A percentile compares a stretch with the other conserved stretches of the same genome.
phyloP scores from a whole-genome alignment of 2,888 invertebrate genomes.

The Dromius quadrimaculatus region DNA sequence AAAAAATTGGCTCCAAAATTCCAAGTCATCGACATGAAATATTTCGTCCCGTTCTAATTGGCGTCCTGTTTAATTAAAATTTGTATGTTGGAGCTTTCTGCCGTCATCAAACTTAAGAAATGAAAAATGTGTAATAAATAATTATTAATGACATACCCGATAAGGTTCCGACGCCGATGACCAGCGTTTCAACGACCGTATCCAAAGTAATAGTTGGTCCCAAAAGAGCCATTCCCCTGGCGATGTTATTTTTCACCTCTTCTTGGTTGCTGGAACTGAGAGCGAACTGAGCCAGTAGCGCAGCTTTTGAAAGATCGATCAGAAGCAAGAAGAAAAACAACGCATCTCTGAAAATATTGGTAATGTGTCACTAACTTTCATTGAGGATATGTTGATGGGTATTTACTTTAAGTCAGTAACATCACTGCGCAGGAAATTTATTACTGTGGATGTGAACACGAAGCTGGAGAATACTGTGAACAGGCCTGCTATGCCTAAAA shows the following conservation, averaged over 20 bases:
- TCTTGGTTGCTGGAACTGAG: conserved; percentile 83
- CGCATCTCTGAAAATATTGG: conserved; percentile 72
- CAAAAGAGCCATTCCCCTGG: conserved; percentile 85
- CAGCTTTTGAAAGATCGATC: conserved; percentile 91
- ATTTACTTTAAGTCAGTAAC: conserved; percentile 81
- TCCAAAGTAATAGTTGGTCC: conserved; percentile 93
- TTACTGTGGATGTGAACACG: conserved; percentile 89
- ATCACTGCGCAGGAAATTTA: conserved; percentile 88
- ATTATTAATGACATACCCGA: conserved; percentile 66
- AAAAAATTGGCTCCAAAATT: too few relatives aligned
- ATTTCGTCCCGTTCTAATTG: too few relatives aligned
- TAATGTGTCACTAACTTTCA: neutral
- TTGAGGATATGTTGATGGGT: conserved; percentile 6
- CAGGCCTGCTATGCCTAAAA: conserved; percentile 69
- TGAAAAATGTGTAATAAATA: too few relatives aligned
- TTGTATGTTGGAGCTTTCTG: too few relatives aligned
- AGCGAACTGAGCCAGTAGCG: conserved; percentile 85
- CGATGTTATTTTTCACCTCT: conserved; percentile 88
- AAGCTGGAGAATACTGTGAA: conserved; percentile 94
- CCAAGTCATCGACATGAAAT: too few relatives aligned
- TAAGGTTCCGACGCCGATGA: conserved; percentile 91
- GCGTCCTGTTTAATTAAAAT: too few relatives aligned
- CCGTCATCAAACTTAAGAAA: too few relatives aligned
- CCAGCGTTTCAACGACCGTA: conserved; percentile 87
- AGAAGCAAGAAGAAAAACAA: conserved; percentile 91